Percentiles rank a stretch among this genome's conserved stretches.
These are phyloP conservation scores for Lucilia sericata DNA, from an alignment of 1,140 invertebrate genomes.

Conservation along the genomic window DNA sequence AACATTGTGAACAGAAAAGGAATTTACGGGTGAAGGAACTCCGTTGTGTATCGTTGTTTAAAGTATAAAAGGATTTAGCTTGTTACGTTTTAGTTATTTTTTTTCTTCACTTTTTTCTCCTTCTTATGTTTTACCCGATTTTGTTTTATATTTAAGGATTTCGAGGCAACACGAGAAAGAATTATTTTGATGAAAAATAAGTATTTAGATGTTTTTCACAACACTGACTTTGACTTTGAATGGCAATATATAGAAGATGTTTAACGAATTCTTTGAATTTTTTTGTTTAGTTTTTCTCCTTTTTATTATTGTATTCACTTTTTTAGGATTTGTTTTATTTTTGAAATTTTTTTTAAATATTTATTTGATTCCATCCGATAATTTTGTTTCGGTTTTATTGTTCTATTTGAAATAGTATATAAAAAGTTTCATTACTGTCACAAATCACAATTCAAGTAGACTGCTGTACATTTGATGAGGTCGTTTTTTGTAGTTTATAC, in stretches of 20 bases:
- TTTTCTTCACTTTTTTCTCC: neutral
- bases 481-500: neutral
- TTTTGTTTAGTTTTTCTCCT: neutral
- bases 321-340: neutral
- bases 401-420: slow-evolving; percentile 1
- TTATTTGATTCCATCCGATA: neutral
- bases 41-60: slow-evolving; percentile 16
- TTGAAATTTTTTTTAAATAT: neutral
- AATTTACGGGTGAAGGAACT: slow-evolving; percentile 16
- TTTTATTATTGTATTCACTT: neutral
- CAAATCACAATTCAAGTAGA: slow-evolving; percentile 28
- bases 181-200: neutral
- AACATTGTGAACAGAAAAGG: slow-evolving; percentile 1
- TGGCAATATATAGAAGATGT: slow-evolving; percentile 17
- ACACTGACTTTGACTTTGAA: slow-evolving; percentile 26
- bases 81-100: neutral
- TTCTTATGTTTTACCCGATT: neutral
- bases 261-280: slow-evolving; percentile 32
- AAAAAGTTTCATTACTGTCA: neutral
- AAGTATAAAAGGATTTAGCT: slow-evolving; percentile 14
- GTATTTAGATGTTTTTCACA: slow-evolving; percentile 18
- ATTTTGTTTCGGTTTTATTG: neutral
- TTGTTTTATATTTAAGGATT: neutral
- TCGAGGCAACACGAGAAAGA: neutral
- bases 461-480: neutral